These are phyloP conservation scores for Oedothorax gibbosus DNA, from an alignment of 1,140 invertebrate species.

Conservation along the genomic window DNA sequence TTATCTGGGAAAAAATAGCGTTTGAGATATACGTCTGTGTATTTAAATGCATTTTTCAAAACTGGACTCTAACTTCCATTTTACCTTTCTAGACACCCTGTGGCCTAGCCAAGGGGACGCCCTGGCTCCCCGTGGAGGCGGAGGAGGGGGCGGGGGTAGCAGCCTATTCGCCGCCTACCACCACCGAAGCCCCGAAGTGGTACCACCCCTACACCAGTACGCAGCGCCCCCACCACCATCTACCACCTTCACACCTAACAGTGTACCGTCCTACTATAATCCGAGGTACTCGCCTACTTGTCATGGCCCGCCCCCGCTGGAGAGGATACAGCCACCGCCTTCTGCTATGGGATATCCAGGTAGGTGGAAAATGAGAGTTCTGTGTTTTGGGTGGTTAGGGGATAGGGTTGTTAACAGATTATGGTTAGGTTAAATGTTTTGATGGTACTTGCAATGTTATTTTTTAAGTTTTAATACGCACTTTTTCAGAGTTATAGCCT, in stretches of 20 bases:
- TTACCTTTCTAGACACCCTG: slow-evolving; percentile 43
- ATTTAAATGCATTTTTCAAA: too few species aligned
- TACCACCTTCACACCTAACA: slow-evolving; percentile 6
- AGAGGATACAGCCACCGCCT: not conserved
- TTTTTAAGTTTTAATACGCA: too few species aligned
- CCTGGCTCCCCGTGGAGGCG: slow-evolving; percentile 52
- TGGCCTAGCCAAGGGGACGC: slow-evolving; percentile 50
- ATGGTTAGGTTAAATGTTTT: too few species aligned
- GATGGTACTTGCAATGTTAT: too few species aligned
- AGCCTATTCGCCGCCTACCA: slow-evolving; percentile 22
- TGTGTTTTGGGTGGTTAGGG: not conserved
- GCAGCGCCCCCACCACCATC: not conserved
- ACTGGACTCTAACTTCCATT: not conserved
- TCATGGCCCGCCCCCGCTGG: slow-evolving; percentile 13
- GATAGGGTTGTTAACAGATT: too few species aligned
- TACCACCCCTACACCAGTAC: slow-evolving; percentile 12
- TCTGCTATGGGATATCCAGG: slow-evolving; percentile 36
- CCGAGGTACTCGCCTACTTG: slow-evolving; percentile 10
- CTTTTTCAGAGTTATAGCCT: too few species aligned
- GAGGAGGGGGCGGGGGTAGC: slow-evolving; percentile 24
- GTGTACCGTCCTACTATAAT: slow-evolving; percentile 21
- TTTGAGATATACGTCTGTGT: too few species aligned
- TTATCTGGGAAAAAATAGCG: too few species aligned
- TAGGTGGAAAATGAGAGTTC: not conserved
- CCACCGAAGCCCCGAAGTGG: slow-evolving; percentile 37